Evolutionary conservation across 2,888 invertebrate genomes (phyloP).

Genomic region (Microplitis deprimator): DNA sequence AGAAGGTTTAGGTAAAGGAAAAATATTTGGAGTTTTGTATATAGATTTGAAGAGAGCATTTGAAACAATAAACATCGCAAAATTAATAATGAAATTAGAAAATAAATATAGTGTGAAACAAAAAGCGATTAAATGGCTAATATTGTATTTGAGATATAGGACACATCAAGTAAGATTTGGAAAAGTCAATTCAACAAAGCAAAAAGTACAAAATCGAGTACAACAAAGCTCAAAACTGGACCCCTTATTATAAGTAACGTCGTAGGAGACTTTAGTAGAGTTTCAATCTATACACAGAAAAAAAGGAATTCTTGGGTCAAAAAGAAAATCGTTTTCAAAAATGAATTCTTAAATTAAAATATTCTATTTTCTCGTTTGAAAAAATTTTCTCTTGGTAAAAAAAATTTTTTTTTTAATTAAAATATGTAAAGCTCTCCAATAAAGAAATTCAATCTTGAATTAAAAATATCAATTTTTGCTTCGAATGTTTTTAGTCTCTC

Average conservation of each 20-base stretch:
- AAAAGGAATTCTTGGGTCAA: too few species aligned
- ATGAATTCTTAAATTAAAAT: too few species aligned
- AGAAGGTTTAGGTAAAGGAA: conserved; percentile 25
- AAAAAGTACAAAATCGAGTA: not conserved
- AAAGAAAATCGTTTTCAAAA: too few species aligned
- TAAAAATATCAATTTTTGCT: too few species aligned
- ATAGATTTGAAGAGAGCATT: conserved; percentile 45
- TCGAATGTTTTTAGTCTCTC: too few species aligned
- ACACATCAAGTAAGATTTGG: conserved; percentile 1
- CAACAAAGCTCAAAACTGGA: not conserved
- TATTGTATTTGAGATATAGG: not conserved
- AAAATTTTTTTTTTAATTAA: too few species aligned
- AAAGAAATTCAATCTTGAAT: too few species aligned
- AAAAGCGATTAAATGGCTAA: not conserved
- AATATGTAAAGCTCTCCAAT: too few species aligned
- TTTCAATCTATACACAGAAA: too few species aligned
- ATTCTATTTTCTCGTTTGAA: too few species aligned
- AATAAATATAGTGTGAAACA: not conserved
- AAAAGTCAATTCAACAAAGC: not conserved
- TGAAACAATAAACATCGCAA: conserved; percentile 38
- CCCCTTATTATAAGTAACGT: not conserved
- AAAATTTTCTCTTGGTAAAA: too few species aligned
- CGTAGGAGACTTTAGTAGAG: not conserved
- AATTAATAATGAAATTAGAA: not conserved
- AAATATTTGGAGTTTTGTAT: conserved; percentile 41